phyloP scores from a whole-genome alignment of 2,888 invertebrate genomes.

The Glaucopsyche alexis region DNA sequence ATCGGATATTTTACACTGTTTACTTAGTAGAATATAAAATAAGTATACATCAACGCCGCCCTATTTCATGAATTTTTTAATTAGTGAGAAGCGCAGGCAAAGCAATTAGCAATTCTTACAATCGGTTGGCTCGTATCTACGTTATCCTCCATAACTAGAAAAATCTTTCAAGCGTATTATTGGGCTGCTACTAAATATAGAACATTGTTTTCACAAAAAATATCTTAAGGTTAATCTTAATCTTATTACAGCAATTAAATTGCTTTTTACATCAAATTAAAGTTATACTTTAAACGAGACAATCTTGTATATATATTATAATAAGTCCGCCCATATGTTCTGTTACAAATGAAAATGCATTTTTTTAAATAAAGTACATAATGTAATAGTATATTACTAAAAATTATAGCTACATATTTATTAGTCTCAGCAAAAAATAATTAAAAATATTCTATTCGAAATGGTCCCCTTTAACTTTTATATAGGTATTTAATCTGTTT shows the following conservation, averaged over 20 bases:
- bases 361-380: too few species aligned
- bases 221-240: neutral
- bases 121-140: conserved; percentile 3
- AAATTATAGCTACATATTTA: too few species aligned
- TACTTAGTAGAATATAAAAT: conserved; percentile 1
- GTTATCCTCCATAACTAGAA: neutral
- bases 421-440: too few species aligned
- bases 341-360: too few species aligned
- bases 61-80: conserved; percentile 5
- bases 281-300: too few species aligned
- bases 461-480: too few species aligned
- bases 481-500: too few species aligned
- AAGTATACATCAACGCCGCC: neutral
- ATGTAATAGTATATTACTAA: too few species aligned
- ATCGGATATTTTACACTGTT: neutral
- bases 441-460: too few species aligned
- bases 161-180: conserved; percentile 6
- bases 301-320: too few species aligned
- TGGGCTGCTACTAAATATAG: neutral
- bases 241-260: neutral
- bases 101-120: conserved; percentile 27
- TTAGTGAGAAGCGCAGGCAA: conserved; percentile 11
- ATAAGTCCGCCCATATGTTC: too few species aligned
- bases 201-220: neutral
- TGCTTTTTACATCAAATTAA: neutral